phyloP scores from a whole-genome alignment of 1,140 invertebrate species.

The Cepaea nemoralis region DNA sequence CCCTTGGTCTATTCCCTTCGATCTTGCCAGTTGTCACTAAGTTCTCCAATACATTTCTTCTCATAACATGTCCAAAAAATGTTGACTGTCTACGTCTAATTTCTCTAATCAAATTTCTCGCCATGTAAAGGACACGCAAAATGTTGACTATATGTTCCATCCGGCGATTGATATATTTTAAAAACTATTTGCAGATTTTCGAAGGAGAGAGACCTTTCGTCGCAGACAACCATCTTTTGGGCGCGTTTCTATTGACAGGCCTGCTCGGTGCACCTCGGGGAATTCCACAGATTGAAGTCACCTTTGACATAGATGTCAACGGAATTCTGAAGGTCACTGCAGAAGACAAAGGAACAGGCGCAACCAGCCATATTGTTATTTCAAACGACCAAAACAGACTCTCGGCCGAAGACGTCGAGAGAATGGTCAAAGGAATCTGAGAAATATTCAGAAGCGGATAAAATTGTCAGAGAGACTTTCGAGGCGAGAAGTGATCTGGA shows the following conservation, averaged over 20 bases:
- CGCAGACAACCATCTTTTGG: constrained; percentile 97
- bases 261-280: constrained; percentile 97
- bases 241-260: constrained; percentile 98
- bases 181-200: constrained; percentile 80
- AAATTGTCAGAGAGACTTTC: constrained; percentile 86
- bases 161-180: too few species aligned
- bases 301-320: constrained; percentile 99
- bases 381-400: constrained; percentile 97
- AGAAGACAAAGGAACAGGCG: constrained; percentile 98
- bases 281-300: constrained; percentile 98
- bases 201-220: constrained; percentile 99
- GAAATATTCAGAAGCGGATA: constrained; percentile 63
- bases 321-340: constrained; percentile 93
- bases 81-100: too few species aligned
- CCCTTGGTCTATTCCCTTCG: too few species aligned
- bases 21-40: too few species aligned
- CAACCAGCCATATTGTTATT: constrained; percentile 98
- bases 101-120: too few species aligned
- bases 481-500: constrained; percentile 91
- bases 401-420: constrained; percentile 96
- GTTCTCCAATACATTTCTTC: too few species aligned
- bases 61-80: too few species aligned
- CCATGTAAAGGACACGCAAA: too few species aligned
- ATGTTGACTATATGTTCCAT: too few species aligned
- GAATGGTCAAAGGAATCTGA: constrained; percentile 85